These are phyloP conservation scores for Pristionchus exspectatus DNA, from an alignment of 2,888 invertebrate species.

Conservation along the genomic window DNA sequence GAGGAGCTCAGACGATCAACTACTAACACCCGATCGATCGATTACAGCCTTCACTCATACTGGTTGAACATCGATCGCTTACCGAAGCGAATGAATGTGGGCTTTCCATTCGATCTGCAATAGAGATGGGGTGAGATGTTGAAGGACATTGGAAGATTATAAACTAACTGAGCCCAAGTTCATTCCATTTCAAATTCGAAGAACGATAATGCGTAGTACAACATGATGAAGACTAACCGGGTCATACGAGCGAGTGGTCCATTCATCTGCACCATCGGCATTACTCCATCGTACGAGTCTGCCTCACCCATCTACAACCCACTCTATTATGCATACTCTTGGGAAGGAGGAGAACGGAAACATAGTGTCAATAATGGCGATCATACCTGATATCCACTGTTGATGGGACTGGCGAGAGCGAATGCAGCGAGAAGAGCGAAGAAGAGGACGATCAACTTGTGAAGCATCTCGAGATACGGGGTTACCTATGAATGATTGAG, in stretches of 20 bases:
- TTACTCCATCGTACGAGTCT: conserved; percentile 18
- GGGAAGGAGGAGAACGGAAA: not conserved
- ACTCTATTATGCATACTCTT: not conserved
- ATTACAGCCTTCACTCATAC: conserved; percentile 23
- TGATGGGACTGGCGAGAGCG: conserved; percentile 20
- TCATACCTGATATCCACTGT: not conserved
- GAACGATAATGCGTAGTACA: too few relatives aligned
- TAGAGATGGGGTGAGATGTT: not conserved
- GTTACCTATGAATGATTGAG: conserved; percentile 35
- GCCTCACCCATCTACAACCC: conserved; percentile 19
- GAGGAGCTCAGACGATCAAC: conserved; percentile 36
- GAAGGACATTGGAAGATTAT: not conserved
- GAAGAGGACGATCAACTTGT: conserved; percentile 41
- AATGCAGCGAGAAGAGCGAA: conserved; percentile 17
- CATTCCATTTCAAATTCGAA: too few relatives aligned
- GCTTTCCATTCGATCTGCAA: conserved; percentile 54
- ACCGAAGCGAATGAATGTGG: conserved; percentile 50
- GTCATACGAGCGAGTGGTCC: conserved; percentile 37
- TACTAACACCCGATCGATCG: conserved; percentile 30
- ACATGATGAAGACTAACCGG: not conserved
- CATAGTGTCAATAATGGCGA: not conserved
- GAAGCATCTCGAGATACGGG: conserved; percentile 29
- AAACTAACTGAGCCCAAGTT: not conserved
- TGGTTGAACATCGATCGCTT: conserved; percentile 22
- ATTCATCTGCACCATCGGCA: conserved; percentile 29